A percentile compares a stretch with the other conserved stretches of the same genome.
Evolutionary conservation across 2,113 vertebrate genomes (phyloP).

Genomic region (Leptosomus discolor): DNA sequence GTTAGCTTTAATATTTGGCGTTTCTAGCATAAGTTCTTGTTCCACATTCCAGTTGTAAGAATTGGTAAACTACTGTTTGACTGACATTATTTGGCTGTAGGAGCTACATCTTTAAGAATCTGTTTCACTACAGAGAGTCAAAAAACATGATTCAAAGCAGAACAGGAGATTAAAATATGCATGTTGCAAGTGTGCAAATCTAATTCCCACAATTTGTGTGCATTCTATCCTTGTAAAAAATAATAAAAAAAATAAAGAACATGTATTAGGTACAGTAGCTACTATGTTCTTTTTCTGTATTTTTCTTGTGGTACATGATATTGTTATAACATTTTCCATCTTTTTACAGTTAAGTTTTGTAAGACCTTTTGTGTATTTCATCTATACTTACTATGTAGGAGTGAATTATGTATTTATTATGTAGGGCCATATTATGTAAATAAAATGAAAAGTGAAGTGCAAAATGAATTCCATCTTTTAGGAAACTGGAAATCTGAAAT

Average conservation of each 20-base stretch:
- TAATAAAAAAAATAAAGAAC: not conserved
- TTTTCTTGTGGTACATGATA: not conserved
- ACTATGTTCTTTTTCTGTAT: not conserved
- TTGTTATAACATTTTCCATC: not conserved
- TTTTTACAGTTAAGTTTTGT: not conserved
- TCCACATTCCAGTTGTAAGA: not conserved
- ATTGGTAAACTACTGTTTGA: not conserved
- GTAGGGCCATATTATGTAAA: conserved; percentile 3
- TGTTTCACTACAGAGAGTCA: not conserved
- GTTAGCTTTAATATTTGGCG: not conserved
- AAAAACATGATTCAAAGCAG: not conserved
- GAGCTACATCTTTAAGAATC: not conserved
- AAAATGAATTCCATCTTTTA: not conserved
- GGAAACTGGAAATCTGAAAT: not conserved
- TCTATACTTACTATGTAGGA: not conserved
- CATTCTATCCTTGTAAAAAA: not conserved
- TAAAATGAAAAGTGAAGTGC: not conserved
- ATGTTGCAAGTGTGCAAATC: not conserved
- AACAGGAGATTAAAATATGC: not conserved
- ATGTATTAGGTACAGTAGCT: not conserved
- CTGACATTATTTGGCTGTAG: not conserved
- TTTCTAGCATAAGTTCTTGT: not conserved
- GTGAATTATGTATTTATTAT: conserved; percentile 24
- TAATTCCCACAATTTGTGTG: not conserved
- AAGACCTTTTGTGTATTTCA: not conserved